Evolutionary conservation across 2,113 vertebrate species (phyloP), one percentile per base, ranked within the genome.

Genomic region (Ahaetulla prasina): DNA sequence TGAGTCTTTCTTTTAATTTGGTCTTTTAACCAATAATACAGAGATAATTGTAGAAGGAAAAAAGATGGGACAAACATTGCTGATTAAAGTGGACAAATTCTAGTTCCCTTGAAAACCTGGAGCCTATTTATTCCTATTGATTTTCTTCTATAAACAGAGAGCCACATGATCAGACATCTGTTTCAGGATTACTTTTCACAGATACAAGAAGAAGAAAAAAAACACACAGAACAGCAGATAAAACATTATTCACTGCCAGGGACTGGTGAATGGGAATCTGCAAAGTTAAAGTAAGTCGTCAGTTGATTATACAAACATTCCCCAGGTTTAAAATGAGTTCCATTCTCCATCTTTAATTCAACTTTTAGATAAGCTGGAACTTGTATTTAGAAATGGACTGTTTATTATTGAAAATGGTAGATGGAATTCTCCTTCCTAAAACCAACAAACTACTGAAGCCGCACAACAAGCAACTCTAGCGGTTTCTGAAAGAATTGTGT

Each of bases 11-110:
- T 90, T 90, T 74, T 27, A 1, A 35, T 22, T 60, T 54, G 54
- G 12, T 93, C 16, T 25, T 3, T 57, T 8, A 0, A 0, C 14
- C 60, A 85, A 25, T 87, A 63, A 85, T 68, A 47, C 4, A 55
- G 47, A 80, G 43, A 7, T 23, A 49, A 91, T 68, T 95, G 16
- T 4, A 60, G 91, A 88, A 86, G 20, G 90, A 2, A 53, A 87
- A 18, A 35, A n/a, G 18, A 20, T 16, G 30, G 30, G 8, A 12
- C 30, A 35, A 53, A n/a, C 27, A 3, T 5, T 89, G 90, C 8
- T 35, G 12, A 3, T 1, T 1, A 68, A 80, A 90, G 43, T 3
- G 0, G 14, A 2, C 47, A n/a, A n/a, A 47, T 92, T 93, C 63
- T 47, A 50, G 30, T 23, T 91, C 16, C 6, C 94, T 39, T 87